These are phyloP conservation scores for Erinaceus europaeus DNA, from an alignment of 2,113 vertebrate genomes.

Conservation along the genomic window DNA sequence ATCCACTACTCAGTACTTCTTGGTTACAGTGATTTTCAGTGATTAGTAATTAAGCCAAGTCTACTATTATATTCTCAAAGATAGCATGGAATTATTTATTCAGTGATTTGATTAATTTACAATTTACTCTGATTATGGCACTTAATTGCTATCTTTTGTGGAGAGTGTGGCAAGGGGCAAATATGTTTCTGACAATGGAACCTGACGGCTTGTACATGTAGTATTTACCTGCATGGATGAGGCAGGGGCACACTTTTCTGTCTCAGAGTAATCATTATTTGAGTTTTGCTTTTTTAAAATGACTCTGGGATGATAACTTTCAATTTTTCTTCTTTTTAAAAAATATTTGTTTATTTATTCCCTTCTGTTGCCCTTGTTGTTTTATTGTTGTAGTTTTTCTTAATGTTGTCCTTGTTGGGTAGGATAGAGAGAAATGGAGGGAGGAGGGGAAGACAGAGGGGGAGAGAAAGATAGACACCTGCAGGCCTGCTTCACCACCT, in stretches of 20 bases:
- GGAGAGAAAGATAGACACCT: too few relatives aligned
- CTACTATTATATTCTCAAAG: neutral
- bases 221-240: neutral
- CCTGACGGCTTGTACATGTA: neutral
- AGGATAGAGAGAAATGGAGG: too few relatives aligned
- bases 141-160: neutral
- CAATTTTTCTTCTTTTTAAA: too few relatives aligned
- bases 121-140: neutral
- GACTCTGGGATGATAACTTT: neutral
- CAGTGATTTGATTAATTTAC: neutral
- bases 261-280: neutral
- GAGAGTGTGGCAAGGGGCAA: neutral
- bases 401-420: too few relatives aligned
- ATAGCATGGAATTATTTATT: neutral
- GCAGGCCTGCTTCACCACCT: too few relatives aligned
- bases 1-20: neutral
- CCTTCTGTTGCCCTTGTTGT: too few relatives aligned
- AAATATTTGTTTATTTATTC: too few relatives aligned
- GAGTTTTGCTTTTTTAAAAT: conserved; percentile 28
- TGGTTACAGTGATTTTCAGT: neutral
- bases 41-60: neutral
- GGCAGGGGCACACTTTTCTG: neutral
- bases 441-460: too few relatives aligned
- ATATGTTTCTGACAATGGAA: neutral
- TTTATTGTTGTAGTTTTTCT: too few relatives aligned